These are phyloP conservation scores for Sinocyclocheilus rhinocerous DNA, from an alignment of 2,113 vertebrate genomes.

Conservation along the genomic window DNA sequence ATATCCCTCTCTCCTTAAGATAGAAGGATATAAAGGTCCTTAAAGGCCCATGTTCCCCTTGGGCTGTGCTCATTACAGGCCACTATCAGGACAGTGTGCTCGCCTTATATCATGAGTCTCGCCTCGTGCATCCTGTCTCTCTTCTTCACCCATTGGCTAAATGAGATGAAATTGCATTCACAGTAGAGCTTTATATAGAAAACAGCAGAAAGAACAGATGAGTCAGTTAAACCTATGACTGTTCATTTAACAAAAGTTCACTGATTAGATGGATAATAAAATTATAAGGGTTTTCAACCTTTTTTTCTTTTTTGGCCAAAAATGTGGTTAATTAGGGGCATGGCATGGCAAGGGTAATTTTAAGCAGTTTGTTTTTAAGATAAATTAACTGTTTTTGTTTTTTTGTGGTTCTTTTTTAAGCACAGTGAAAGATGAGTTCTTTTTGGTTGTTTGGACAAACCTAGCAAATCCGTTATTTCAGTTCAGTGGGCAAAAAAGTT, in stretches of 20 bases:
- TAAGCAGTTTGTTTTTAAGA: not conserved
- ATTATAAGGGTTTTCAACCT: not conserved
- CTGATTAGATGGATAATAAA: not conserved
- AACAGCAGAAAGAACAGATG: slow-evolving; percentile 3
- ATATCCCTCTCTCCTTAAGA: slow-evolving; percentile 41
- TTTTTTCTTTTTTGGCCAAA: not conserved
- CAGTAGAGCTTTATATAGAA: slow-evolving; percentile 35
- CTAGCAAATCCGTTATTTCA: not conserved
- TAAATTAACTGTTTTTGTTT: too few relatives aligned
- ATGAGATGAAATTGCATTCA: slow-evolving; percentile 43
- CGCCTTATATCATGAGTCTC: slow-evolving; percentile 42
- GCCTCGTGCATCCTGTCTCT: slow-evolving; percentile 23
- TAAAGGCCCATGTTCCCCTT: slow-evolving; percentile 49
- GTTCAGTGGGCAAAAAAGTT: not conserved
- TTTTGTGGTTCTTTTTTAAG: not conserved
- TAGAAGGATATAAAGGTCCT: slow-evolving; percentile 38
- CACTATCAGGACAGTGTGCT: slow-evolving; percentile 22
- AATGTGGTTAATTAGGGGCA: not conserved
- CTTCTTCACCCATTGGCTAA: slow-evolving; percentile 37
- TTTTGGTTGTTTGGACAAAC: not conserved
- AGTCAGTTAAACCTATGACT: not conserved
- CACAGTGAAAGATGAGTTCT: not conserved
- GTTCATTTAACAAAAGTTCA: slow-evolving; percentile 20
- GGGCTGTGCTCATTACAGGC: slow-evolving; percentile 49
- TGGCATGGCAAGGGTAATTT: not conserved